phyloP scores from a whole-genome alignment of 2,797 vertebrate species.

The Acropternis orthonyx region DNA sequence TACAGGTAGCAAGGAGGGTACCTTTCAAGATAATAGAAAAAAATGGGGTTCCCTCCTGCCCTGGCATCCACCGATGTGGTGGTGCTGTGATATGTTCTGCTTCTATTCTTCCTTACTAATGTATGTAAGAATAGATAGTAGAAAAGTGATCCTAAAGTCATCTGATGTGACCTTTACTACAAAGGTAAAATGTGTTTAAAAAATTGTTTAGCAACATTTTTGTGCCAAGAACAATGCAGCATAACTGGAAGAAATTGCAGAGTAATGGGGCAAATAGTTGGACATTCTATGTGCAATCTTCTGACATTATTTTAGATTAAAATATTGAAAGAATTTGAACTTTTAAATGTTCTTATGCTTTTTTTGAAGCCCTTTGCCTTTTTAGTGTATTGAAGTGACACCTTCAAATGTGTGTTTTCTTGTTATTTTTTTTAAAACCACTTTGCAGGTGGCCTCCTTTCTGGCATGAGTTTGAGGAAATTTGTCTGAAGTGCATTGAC shows the following conservation, averaged over 20 bases:
- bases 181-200: neutral
- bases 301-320: neutral
- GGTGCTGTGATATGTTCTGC: neutral
- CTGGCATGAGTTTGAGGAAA: neutral
- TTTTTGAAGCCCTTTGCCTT: neutral
- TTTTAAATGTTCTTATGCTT: neutral
- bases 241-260: neutral
- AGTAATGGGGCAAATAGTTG: neutral
- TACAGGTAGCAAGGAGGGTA: neutral
- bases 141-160: neutral
- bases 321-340: neutral
- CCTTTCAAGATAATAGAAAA: neutral
- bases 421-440: neutral
- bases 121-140: neutral
- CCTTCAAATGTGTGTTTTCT: neutral
- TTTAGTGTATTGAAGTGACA: neutral
- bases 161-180: neutral
- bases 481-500: neutral
- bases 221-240: neutral
- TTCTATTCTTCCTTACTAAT: neutral
- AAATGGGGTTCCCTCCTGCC: neutral
- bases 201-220: neutral
- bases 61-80: neutral
- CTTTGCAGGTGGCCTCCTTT: neutral
- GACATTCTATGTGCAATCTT: neutral